Percentiles rank a stretch among this genome's conserved stretches.
Evolutionary conservation across 2,797 vertebrate genomes (phyloP).

Genomic region (Melanotaenia pygmaea): DNA sequence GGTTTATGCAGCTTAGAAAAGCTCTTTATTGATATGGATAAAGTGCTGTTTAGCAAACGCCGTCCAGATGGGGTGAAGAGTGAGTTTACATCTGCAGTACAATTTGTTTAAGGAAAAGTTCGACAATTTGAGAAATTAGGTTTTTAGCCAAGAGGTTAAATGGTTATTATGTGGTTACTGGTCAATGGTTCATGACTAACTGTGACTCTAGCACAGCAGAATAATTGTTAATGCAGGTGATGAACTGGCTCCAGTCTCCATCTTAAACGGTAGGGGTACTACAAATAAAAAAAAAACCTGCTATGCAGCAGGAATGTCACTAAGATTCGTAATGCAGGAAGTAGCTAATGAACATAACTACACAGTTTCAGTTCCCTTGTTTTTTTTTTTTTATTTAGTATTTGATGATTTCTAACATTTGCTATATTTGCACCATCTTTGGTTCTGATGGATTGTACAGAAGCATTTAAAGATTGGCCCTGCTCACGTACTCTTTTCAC

Average conservation of each 20-base stretch:
- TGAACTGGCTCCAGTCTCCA: too few relatives aligned
- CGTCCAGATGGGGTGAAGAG: conserved; percentile 8
- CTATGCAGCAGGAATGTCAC: too few relatives aligned
- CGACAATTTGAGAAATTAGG: neutral
- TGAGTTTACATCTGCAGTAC: neutral
- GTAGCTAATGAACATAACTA: too few relatives aligned
- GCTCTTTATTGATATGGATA: conserved; percentile 8
- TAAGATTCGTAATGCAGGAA: too few relatives aligned
- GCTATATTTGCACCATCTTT: too few relatives aligned
- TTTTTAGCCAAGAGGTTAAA: neutral
- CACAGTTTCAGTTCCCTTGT: too few relatives aligned
- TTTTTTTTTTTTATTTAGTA: neutral
- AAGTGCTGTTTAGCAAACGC: neutral
- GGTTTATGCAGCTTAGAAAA: conserved; percentile 22
- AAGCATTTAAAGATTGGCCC: too few relatives aligned
- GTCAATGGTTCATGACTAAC: too few relatives aligned
- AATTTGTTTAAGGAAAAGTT: neutral
- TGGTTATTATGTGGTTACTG: neutral
- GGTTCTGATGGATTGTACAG: too few relatives aligned
- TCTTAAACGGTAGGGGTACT: too few relatives aligned
- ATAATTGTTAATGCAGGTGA: neutral
- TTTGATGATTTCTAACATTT: neutral
- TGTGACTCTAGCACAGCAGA: neutral
- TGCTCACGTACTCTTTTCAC: too few relatives aligned
- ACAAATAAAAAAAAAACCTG: too few relatives aligned